Conservation (phyloP, 2,113 vertebrate species). For the Sapayoa aenigma region DNA sequence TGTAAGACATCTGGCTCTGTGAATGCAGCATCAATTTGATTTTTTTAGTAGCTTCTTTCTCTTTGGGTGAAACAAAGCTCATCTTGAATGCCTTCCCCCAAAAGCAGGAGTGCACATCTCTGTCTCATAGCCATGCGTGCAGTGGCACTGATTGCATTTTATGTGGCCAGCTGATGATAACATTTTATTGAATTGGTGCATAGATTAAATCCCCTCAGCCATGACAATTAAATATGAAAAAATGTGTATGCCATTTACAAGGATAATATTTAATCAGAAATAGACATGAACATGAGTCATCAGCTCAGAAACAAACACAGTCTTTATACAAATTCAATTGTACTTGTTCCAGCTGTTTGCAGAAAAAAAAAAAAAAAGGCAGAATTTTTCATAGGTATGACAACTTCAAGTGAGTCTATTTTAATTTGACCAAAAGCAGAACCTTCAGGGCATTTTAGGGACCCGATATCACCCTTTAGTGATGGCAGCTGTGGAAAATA, state of each 20-base stretch:
- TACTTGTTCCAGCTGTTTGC: constrained; percentile 46
- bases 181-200: constrained; percentile 38
- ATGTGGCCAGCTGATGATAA: not conserved
- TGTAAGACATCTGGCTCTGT: constrained; percentile 5
- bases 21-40: not conserved
- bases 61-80: not conserved
- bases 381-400: not conserved
- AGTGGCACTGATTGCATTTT: constrained; percentile 24
- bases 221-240: constrained; percentile 58
- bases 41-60: not conserved
- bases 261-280: constrained; percentile 67
- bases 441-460: not conserved
- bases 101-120: not conserved
- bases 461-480: not conserved
- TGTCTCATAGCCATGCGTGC: not conserved
- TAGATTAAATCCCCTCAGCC: constrained; percentile 39
- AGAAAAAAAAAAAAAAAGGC: not conserved
- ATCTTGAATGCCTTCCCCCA: not conserved
- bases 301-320: constrained; percentile 42
- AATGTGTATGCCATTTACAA: constrained; percentile 24
- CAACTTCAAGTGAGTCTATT: not conserved
- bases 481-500: not conserved
- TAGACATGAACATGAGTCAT: constrained; percentile 55
- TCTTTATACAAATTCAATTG: constrained; percentile 53
- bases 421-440: not conserved